Evolutionary conservation across 2,888 invertebrate species (phyloP).

Genomic region (Lottia gigantea): DNA sequence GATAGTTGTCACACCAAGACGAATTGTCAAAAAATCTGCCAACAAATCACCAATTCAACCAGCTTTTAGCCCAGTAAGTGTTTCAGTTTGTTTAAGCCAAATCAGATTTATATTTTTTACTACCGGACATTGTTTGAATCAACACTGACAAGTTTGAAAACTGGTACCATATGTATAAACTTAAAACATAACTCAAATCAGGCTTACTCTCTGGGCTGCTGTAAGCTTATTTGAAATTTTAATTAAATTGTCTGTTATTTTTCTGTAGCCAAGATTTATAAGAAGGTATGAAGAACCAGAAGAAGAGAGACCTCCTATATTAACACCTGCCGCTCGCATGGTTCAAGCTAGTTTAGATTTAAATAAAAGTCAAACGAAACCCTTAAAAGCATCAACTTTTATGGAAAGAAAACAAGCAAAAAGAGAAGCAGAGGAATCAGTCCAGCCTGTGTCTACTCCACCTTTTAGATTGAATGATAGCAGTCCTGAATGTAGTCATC

Average conservation of each 20-base stretch:
- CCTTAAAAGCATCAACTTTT: not conserved
- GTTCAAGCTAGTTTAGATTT: not conserved
- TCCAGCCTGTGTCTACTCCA: too few relatives aligned
- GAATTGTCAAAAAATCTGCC: not conserved
- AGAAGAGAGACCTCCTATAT: not conserved
- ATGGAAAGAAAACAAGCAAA: not conserved
- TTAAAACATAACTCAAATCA: too few relatives aligned
- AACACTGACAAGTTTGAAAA: too few relatives aligned
- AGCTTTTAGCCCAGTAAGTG: not conserved
- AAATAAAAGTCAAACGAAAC: not conserved
- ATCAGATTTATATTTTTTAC: too few relatives aligned
- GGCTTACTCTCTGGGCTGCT: too few relatives aligned
- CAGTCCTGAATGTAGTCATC: too few relatives aligned
- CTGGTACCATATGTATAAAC: too few relatives aligned
- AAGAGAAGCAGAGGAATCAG: too few relatives aligned
- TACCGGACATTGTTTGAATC: too few relatives aligned
- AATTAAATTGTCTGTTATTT: too few relatives aligned
- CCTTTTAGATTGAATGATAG: too few relatives aligned
- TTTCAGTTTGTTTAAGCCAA: not conserved
- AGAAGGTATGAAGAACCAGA: not conserved
- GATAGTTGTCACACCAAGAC: not conserved
- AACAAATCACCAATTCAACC: not conserved
- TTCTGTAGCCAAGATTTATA: not conserved
- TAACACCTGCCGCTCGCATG: not conserved
- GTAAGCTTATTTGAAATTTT: too few relatives aligned